phyloP scores from a whole-genome alignment of 2,888 invertebrate species.

The Campoplex nolae region DNA sequence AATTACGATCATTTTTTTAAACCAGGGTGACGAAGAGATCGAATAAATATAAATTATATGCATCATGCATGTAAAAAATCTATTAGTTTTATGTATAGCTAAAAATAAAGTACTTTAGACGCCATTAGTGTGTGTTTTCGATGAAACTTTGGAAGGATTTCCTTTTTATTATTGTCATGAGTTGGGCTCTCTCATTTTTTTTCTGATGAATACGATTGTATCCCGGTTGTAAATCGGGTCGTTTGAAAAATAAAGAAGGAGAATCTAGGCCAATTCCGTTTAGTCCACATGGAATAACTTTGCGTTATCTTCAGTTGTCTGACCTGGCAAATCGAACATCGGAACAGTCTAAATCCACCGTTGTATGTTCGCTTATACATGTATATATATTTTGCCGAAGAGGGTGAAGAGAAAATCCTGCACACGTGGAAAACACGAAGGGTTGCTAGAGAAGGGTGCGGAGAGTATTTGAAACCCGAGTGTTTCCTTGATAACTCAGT shows the following conservation, averaged over 20 bases:
- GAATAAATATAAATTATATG: not conserved
- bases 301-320: constrained; percentile 41
- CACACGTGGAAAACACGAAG: not conserved
- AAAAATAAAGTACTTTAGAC: not conserved
- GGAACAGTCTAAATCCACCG: constrained; percentile 50
- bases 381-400: not conserved
- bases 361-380: constrained; percentile 2
- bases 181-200: not conserved
- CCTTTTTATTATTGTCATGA: not conserved
- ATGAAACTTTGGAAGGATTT: not conserved
- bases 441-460: not conserved
- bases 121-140: not conserved
- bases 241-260: not conserved
- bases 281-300: constrained; percentile 54
- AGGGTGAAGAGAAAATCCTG: not conserved
- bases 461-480: constrained; percentile 4
- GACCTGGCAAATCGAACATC: constrained; percentile 59
- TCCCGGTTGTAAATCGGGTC: not conserved
- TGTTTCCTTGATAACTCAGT: constrained; percentile 66
- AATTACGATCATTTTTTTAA: constrained; percentile 28
- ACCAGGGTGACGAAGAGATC: not conserved
- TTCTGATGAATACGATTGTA: not conserved
- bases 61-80: not conserved
- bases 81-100: no score
- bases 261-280: not conserved